A percentile compares a stretch with the other conserved stretches of the same genome.
Conservation (phyloP, 2,113 vertebrate species). For the Corvus hawaiiensis region DNA sequence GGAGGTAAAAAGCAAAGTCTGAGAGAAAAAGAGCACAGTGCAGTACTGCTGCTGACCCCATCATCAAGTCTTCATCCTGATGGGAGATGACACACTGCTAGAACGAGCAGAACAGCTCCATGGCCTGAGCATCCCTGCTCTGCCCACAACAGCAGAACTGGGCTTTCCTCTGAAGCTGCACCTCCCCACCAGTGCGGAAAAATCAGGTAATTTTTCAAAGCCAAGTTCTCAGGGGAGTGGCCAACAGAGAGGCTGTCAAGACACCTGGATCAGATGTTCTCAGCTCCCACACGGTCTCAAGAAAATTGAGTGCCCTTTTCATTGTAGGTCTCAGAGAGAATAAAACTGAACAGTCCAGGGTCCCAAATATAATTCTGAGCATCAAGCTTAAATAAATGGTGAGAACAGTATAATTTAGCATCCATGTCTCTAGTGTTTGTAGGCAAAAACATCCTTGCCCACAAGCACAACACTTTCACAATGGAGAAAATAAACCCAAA, state of each 20-base stretch:
- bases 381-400: neutral
- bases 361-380: neutral
- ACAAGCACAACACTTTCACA: neutral
- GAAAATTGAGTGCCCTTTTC: neutral
- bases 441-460: neutral
- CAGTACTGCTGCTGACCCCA: neutral
- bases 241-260: neutral
- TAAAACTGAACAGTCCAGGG: neutral
- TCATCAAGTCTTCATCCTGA: neutral
- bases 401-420: neutral
- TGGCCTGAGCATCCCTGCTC: neutral
- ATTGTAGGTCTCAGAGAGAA: neutral
- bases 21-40: neutral
- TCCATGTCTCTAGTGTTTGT: neutral
- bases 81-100: fast-evolving
- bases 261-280: neutral
- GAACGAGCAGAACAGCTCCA: neutral
- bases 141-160: neutral
- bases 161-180: neutral
- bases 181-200: neutral
- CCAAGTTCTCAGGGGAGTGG: neutral
- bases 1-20: neutral
- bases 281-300: neutral
- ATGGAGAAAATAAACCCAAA: neutral
- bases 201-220: neutral